A percentile compares a stretch with the other conserved stretches of the same genome.
Conservation (phyloP, 2,888 invertebrate species). For the Drosophila neonasuta region DNA sequence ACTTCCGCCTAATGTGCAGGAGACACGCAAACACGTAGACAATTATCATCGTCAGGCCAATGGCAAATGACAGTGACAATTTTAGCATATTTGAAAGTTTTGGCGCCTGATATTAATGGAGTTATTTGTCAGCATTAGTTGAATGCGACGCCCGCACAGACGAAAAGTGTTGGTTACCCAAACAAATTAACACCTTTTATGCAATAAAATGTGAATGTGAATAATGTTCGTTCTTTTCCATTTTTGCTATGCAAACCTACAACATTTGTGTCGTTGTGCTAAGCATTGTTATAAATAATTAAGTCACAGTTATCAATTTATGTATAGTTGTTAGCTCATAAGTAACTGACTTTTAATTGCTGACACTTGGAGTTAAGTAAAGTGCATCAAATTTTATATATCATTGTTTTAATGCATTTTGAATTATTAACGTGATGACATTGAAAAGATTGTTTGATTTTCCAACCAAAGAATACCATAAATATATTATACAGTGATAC, state of each 20-base stretch:
- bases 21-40: slow-evolving; percentile 71
- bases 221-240: not conserved
- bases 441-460: not conserved
- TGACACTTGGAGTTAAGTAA: not conserved
- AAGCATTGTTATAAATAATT: not conserved
- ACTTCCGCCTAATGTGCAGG: slow-evolving; percentile 47
- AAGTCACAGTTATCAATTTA: too few species aligned
- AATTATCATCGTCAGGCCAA: slow-evolving; percentile 55
- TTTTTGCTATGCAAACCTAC: not conserved
- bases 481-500: not conserved
- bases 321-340: too few species aligned
- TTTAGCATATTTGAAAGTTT: slow-evolving; percentile 71
- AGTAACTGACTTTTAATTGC: not conserved
- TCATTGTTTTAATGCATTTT: too few species aligned
- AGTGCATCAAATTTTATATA: too few species aligned
- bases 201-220: slow-evolving; percentile 22
- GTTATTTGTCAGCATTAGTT: slow-evolving; percentile 52
- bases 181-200: slow-evolving; percentile 66
- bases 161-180: slow-evolving; percentile 39
- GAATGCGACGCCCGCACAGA: not conserved
- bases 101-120: slow-evolving; percentile 49
- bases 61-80: slow-evolving; percentile 33
- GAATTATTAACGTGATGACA: too few species aligned
- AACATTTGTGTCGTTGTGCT: not conserved
- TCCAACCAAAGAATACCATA: not conserved